These are phyloP conservation scores for Euzophera pinguis DNA, from an alignment of 2,888 invertebrate genomes.

Conservation along the genomic window DNA sequence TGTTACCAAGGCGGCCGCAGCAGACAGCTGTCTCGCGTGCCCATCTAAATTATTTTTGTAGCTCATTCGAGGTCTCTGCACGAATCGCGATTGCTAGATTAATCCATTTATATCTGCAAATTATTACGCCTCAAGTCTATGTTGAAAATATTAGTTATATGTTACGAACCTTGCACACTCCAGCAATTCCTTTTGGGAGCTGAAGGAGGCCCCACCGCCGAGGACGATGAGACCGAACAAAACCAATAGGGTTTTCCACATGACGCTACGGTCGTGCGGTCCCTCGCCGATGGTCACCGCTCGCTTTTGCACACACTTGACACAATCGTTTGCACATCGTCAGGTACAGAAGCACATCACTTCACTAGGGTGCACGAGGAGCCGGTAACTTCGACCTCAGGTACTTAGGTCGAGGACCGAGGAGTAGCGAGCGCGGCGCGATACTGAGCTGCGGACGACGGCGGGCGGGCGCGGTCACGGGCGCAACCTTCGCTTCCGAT, in stretches of 20 bases:
- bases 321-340: constrained; percentile 65
- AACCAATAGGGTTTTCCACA: constrained; percentile 62
- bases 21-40: constrained; percentile 45
- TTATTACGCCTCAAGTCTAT: background rate
- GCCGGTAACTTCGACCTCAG: constrained; percentile 22
- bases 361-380: constrained; percentile 48
- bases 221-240: constrained; percentile 57
- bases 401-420: constrained; percentile 52
- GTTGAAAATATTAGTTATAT: background rate
- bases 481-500: constrained; percentile 74
- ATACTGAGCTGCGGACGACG: constrained; percentile 56
- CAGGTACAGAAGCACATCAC: constrained; percentile 63
- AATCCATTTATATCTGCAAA: constrained; percentile 9
- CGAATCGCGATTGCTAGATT: constrained; percentile 30
- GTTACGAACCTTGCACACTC: constrained; percentile 73
- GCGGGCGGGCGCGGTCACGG: constrained; percentile 71
- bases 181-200: constrained; percentile 65
- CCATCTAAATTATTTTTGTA: constrained; percentile 70
- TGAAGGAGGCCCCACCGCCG: constrained; percentile 58
- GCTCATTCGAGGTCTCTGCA: constrained; percentile 56
- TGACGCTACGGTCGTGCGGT: constrained; percentile 57
- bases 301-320: constrained; percentile 58
- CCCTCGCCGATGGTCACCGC: constrained; percentile 51
- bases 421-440: constrained; percentile 65
- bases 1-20: constrained; percentile 1